These are phyloP conservation scores for Drosophila varians DNA, from an alignment of 1,140 invertebrate genomes.

Conservation along the genomic window DNA sequence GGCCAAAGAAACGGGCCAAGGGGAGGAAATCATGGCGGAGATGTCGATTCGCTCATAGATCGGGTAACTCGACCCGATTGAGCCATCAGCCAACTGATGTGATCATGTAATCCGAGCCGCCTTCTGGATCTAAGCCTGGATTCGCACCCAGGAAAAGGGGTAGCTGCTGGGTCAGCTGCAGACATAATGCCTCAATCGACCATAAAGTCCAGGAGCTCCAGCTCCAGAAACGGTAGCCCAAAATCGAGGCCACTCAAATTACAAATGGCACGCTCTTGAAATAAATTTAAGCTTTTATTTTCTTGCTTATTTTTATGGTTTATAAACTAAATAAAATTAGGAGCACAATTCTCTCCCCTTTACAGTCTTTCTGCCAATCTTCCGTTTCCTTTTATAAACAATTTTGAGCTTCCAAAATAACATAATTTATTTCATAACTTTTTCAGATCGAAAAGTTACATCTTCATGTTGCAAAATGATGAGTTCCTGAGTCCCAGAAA, in stretches of 20 bases:
- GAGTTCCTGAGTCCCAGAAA: constrained; percentile 14
- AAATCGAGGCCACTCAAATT: constrained; percentile 38
- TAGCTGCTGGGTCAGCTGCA: constrained; percentile 27
- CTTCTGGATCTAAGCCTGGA: constrained; percentile 52
- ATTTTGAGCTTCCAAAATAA: constrained; percentile 2
- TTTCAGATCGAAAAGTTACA: constrained; percentile 18
- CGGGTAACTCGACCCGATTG: constrained; percentile 62
- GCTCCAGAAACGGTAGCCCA: constrained; percentile 46
- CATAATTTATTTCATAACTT: constrained; percentile 12
- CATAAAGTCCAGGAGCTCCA: constrained; percentile 34
- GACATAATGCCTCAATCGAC: constrained; percentile 27
- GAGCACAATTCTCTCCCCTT: background rate
- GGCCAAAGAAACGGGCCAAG: no score
- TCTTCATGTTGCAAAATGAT: constrained; percentile 27
- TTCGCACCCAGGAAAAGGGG: constrained; percentile 43
- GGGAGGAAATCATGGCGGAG: constrained; percentile 26
- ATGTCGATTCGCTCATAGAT: constrained; percentile 29
- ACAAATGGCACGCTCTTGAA: constrained; percentile 38
- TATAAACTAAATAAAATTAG: background rate
- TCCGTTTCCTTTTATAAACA: background rate
- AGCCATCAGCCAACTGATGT: constrained; percentile 49
- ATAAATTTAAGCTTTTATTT: constrained; percentile 5
- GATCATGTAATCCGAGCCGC: constrained; percentile 54
- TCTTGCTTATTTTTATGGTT: background rate
- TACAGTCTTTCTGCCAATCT: background rate